Base-by-base conservation (phyloP, 2,888 invertebrate genomes). In the Apomyelois bistriatella region DNA sequence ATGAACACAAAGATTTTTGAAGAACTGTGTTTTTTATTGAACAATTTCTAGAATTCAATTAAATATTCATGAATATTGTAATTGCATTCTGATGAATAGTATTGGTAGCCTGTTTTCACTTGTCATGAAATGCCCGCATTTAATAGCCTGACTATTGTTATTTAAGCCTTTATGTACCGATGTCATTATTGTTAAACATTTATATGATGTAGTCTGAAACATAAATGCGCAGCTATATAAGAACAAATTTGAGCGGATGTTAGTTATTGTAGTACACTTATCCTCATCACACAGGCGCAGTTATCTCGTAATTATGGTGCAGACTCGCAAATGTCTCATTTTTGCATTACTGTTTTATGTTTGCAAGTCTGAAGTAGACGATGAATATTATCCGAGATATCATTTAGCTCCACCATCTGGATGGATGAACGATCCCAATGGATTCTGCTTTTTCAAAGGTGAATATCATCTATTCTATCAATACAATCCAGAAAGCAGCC, bases 361-460 rank as follows among this genome's bases (percentile, higher is more conserved):
- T 13, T 66, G 62, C 13, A 56, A 55, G 8, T 60, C 62, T 2
- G 35, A 54, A 13, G 65, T 72, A 1, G 60, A 69, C 3, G 66
- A 68, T 9, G 63, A 66, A 0, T 85, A 66, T 47, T 74, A 74
- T 42, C 86, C 87, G 1, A 67, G 70, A 0, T 88, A 77, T 54
- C 90, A 90, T 50, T 58, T 83, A 17, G 72, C 77, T 3, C 85
- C 87, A 0, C 72, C 70, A 0, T 13, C 58, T 2, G 91, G 90
- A 40, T 92, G 91, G 92, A 88, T 91, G 76, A 92, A 92, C 61
- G 92, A 92, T 53, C 92, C 92, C 0, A 92, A 92, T 53, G 92
- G 92, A 4, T 85, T 92, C 56, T 75, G 85, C 50, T 57, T 70
- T 38, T 87, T 66, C 56, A 62, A 75, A 4, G 68, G 74, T 1